phyloP scores from a whole-genome alignment of 2,797 vertebrate species.

The Mus caroli region DNA sequence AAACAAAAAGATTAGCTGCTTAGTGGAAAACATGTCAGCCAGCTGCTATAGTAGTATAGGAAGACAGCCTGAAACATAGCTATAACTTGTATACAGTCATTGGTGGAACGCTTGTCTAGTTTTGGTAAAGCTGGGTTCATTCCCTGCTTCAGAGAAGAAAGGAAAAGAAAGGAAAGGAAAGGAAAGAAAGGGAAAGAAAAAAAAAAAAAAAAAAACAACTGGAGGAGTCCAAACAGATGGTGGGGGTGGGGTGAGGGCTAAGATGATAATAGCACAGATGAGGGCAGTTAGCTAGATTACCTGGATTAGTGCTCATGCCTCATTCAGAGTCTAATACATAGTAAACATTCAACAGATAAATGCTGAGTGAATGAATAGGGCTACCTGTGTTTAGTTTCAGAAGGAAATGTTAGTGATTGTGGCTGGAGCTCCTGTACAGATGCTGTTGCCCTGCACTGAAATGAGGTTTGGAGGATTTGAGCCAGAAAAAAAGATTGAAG shows the following conservation, averaged over 20 bases:
- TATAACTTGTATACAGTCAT: background rate
- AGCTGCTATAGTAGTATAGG: background rate
- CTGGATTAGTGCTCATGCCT: background rate
- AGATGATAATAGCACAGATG: background rate
- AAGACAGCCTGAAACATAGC: background rate
- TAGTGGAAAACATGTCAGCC: background rate
- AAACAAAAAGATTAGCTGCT: background rate
- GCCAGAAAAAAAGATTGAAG: background rate
- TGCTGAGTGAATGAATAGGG: background rate
- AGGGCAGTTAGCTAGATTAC: slow-evolving; percentile 26
- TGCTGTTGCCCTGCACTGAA: background rate
- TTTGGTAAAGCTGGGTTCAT: background rate
- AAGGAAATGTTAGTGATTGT: slow-evolving; percentile 39
- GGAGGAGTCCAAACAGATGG: background rate
- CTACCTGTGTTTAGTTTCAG: background rate
- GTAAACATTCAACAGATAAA: background rate
- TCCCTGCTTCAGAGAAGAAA: background rate
- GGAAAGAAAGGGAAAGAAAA: no score
- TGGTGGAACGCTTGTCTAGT: background rate
- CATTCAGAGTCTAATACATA: background rate
- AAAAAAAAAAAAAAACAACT: background rate
- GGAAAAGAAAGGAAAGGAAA: background rate
- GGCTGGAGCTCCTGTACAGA: background rate
- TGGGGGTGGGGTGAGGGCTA: background rate
- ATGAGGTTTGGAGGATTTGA: slow-evolving; percentile 16